Percentiles rank a stretch among this genome's conserved stretches.
Evolutionary conservation across 2,113 vertebrate species (phyloP).

Genomic region (Tragelaphus strepsiceros): DNA sequence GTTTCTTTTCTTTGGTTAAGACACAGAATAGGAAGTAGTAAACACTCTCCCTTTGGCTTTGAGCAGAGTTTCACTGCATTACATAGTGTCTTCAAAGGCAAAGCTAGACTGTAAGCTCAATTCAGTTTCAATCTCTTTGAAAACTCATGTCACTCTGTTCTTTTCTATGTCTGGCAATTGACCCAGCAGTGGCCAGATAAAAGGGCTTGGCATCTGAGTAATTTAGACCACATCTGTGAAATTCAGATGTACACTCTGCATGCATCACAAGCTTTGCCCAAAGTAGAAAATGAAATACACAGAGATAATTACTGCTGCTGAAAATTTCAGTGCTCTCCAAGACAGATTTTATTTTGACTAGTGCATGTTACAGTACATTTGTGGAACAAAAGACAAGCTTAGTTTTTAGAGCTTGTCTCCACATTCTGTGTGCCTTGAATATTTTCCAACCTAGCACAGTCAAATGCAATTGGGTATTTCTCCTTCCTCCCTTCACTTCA

Average conservation of each 20-base stretch:
- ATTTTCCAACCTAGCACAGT: not conserved
- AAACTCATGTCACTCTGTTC: slow-evolving; percentile 20
- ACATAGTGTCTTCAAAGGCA: not conserved
- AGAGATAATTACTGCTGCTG: slow-evolving; percentile 38
- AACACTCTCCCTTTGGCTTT: not conserved
- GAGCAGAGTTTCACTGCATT: not conserved
- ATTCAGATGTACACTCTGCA: not conserved
- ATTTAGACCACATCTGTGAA: slow-evolving; percentile 19
- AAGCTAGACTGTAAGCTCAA: not conserved
- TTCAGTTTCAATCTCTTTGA: slow-evolving; percentile 44
- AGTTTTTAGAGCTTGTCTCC: slow-evolving; percentile 30
- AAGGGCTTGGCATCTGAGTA: slow-evolving; percentile 24
- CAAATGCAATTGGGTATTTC: not conserved
- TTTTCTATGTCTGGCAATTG: not conserved
- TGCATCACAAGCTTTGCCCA: not conserved
- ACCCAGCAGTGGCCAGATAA: slow-evolving; percentile 16
- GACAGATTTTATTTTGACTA: slow-evolving; percentile 53
- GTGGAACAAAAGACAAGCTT: slow-evolving; percentile 39
- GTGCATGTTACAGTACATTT: slow-evolving; percentile 10
- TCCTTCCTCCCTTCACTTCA: not conserved
- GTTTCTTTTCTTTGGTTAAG: not conserved
- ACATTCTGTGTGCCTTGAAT: not conserved
- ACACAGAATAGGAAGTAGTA: not conserved
- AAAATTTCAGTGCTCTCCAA: slow-evolving; percentile 38
- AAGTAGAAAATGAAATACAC: slow-evolving; percentile 47